Evolutionary conservation across 2,888 invertebrate genomes (phyloP).

Genomic region (Leistus spinibarbis): DNA sequence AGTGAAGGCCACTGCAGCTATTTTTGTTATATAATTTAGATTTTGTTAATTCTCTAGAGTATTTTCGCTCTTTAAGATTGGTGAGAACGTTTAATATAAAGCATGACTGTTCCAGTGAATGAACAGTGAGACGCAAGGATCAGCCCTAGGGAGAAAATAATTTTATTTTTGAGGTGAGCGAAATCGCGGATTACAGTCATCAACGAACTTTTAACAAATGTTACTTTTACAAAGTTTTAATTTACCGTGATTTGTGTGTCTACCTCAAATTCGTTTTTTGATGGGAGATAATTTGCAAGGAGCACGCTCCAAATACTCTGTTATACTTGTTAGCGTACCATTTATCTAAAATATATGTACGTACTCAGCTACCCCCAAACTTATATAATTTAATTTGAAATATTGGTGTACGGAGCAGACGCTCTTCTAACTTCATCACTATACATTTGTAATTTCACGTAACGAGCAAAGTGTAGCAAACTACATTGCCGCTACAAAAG

Average conservation of each 20-base stretch:
- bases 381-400: no score
- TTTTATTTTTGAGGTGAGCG: not conserved
- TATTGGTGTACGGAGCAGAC: no score
- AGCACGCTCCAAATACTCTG: not conserved
- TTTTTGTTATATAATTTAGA: no score
- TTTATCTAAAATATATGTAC: not conserved
- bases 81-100: no score
- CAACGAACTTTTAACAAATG: not conserved
- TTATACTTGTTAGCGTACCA: not conserved
- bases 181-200: not conserved
- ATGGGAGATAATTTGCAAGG: not conserved
- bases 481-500: no score
- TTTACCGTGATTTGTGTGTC: not conserved
- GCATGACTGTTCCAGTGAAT: not conserved
- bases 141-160: not conserved
- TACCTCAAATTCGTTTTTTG: not conserved
- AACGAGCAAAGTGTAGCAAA: no score
- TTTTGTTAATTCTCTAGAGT: no score
- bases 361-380: no score
- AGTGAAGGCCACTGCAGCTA: no score
- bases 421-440: no score
- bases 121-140: not conserved
- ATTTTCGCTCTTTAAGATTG: no score
- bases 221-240: not conserved
- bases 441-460: no score